These are phyloP conservation scores for Rhopalosiphum nymphaeae DNA, from an alignment of 2,888 invertebrate species.

Conservation along the genomic window DNA sequence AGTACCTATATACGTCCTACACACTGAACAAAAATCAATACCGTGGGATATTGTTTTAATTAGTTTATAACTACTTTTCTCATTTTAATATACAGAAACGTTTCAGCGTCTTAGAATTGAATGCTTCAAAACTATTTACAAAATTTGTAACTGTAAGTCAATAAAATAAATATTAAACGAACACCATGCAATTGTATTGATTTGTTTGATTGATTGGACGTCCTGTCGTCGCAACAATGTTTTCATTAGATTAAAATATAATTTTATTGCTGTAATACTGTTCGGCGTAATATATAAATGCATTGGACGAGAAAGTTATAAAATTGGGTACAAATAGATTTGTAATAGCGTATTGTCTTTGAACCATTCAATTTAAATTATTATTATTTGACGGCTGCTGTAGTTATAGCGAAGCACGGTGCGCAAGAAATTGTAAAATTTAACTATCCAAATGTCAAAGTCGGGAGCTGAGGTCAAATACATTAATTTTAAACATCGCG, in stretches of 20 bases:
- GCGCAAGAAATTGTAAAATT: slow-evolving; percentile 11
- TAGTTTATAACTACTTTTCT: background rate
- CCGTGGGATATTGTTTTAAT: background rate
- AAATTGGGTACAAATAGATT: background rate
- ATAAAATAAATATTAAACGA: background rate
- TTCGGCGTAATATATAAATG: background rate
- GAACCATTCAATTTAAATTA: slow-evolving; percentile 21
- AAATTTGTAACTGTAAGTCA: background rate
- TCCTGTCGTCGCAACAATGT: background rate
- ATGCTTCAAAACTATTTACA: background rate
- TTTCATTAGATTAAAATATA: background rate
- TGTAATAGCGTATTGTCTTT: slow-evolving; percentile 18
- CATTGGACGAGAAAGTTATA: background rate
- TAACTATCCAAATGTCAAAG: slow-evolving; percentile 10
- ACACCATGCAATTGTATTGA: background rate
- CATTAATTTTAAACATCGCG: slow-evolving; percentile 34
- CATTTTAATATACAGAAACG: background rate
- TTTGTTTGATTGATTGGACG: background rate
- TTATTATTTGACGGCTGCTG: background rate
- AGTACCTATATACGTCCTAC: background rate
- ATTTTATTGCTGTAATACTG: background rate
- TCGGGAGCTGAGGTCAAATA: slow-evolving; percentile 28
- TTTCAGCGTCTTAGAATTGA: background rate
- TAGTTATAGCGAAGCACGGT: background rate
- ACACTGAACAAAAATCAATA: background rate